Evolutionary conservation across 2,113 vertebrate species (phyloP).

Genomic region (Hymenochirus boettgeri): DNA sequence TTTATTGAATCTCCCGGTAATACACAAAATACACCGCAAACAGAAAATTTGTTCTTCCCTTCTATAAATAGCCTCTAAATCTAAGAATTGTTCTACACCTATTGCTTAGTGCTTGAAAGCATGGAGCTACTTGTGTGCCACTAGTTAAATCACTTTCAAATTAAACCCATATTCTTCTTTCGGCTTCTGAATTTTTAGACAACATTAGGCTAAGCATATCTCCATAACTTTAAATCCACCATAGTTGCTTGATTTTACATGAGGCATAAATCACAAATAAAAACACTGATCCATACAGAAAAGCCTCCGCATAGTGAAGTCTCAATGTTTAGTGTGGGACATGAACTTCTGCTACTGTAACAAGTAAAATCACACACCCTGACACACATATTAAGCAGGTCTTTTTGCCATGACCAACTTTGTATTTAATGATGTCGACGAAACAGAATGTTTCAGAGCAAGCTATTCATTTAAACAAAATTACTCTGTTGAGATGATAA

Average conservation of each 20-base stretch:
- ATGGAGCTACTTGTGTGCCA: not conserved
- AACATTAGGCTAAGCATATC: not conserved
- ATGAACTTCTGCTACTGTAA: constrained; percentile 9
- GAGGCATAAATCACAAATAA: not conserved
- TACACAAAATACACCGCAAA: no score
- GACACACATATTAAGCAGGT: not conserved
- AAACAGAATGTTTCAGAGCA: constrained; percentile 9
- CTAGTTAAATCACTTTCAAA: not conserved
- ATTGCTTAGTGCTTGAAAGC: not conserved
- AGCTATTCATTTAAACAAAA: constrained; percentile 28
- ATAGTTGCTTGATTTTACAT: constrained; percentile 12
- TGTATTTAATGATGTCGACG: constrained; percentile 10
- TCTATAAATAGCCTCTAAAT: no score
- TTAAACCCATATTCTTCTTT: not conserved
- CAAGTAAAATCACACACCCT: constrained; percentile 1
- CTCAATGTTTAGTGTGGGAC: not conserved
- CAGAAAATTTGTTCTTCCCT: no score
- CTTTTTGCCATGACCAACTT: not conserved
- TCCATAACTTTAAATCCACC: not conserved
- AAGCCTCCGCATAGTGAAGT: constrained; percentile 2
- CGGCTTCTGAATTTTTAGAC: not conserved
- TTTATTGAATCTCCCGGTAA: no score
- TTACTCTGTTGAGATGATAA: constrained; percentile 8
- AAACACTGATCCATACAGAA: constrained; percentile 28
- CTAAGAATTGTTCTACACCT: not conserved